Conservation (phyloP, 2,113 vertebrate genomes). For the Penelope pileata region DNA sequence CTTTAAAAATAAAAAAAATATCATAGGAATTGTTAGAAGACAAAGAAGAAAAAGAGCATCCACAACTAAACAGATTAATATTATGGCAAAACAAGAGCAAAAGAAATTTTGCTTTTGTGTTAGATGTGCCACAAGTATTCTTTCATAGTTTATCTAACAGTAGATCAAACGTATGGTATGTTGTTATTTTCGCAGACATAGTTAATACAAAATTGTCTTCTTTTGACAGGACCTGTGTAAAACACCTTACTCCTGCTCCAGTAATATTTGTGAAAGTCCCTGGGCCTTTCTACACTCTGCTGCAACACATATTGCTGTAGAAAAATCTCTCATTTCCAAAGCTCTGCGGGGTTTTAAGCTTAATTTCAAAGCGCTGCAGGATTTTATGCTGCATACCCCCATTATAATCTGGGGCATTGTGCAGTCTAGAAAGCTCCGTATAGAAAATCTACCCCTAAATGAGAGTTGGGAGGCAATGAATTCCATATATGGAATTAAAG, state of each 20-base stretch:
- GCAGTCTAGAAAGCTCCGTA: not conserved
- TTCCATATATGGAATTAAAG: not conserved
- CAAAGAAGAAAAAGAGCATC: not conserved
- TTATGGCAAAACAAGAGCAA: too few species aligned
- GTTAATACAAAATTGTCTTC: not conserved
- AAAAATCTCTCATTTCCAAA: not conserved
- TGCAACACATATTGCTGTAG: not conserved
- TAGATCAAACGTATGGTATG: not conserved
- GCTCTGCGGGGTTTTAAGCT: not conserved
- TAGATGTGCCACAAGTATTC: not conserved
- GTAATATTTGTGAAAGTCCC: not conserved
- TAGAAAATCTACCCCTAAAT: constrained; percentile 2
- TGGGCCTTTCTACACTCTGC: not conserved
- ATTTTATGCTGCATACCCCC: not conserved
- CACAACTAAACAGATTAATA: not conserved
- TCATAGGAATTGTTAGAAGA: not conserved
- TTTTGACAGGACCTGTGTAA: not conserved
- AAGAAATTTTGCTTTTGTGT: not conserved
- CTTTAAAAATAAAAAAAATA: not conserved
- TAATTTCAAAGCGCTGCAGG: not conserved
- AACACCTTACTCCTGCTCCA: not conserved
- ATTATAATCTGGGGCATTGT: not conserved
- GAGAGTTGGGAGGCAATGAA: not conserved
- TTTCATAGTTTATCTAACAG: constrained; percentile 2
- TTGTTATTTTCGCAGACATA: not conserved